These are phyloP conservation scores for Cotesia chilonis DNA, from an alignment of 1,140 invertebrate species.

Conservation along the genomic window DNA sequence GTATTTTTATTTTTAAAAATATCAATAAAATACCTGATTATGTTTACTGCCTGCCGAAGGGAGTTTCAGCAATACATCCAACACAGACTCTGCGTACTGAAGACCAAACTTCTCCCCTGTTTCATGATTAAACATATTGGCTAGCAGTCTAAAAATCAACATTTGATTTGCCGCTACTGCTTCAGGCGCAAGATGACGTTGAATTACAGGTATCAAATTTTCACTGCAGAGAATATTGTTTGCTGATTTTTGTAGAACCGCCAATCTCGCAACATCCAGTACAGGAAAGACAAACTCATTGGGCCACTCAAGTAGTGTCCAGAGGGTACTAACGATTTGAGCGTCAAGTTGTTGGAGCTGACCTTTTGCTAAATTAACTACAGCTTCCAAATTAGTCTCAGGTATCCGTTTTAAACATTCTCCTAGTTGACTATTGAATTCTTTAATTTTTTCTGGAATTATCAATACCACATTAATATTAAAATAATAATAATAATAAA, in stretches of 20 bases:
- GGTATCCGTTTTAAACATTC: slow-evolving; percentile 62
- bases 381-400: slow-evolving; percentile 68
- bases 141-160: slow-evolving; percentile 77
- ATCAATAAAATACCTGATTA: slow-evolving; percentile 67
- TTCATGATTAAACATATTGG: slow-evolving; percentile 78
- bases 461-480: slow-evolving; percentile 34
- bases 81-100: slow-evolving; percentile 67
- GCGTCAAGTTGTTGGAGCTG: slow-evolving; percentile 55
- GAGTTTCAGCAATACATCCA: slow-evolving; percentile 68
- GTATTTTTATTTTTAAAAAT: neutral
- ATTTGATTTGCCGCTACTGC: slow-evolving; percentile 77
- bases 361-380: slow-evolving; percentile 70
- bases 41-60: slow-evolving; percentile 71
- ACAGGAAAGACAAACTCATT: slow-evolving; percentile 85
- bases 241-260: slow-evolving; percentile 73
- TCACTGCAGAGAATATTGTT: slow-evolving; percentile 70
- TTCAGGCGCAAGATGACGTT: slow-evolving; percentile 55
- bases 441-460: slow-evolving; percentile 70
- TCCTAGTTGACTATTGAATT: slow-evolving; percentile 76
- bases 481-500: slow-evolving; percentile 68
- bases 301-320: slow-evolving; percentile 81
- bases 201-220: slow-evolving; percentile 57
- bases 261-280: slow-evolving; percentile 83
- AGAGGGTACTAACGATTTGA: slow-evolving; percentile 66
- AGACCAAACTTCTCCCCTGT: slow-evolving; percentile 72